These are phyloP conservation scores for Heliconius congener DNA, from an alignment of 1,140 invertebrate genomes.

Conservation along the genomic window DNA sequence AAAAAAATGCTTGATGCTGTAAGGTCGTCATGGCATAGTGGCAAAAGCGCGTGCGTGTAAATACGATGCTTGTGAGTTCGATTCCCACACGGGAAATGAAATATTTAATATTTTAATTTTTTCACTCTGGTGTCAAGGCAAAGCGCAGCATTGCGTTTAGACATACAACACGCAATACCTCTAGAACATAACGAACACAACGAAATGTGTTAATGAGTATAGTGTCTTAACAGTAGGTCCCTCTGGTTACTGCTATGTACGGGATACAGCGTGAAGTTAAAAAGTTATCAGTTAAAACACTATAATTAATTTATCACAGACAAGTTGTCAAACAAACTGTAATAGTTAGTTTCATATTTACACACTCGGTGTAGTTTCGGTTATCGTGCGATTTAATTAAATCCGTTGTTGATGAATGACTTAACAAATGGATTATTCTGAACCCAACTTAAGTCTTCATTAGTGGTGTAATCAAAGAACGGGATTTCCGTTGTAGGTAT, in stretches of 20 bases:
- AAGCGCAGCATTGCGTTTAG: neutral
- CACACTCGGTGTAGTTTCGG: neutral
- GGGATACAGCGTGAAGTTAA: neutral
- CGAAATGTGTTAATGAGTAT: too few species aligned
- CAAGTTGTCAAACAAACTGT: neutral
- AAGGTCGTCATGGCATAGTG: too few species aligned
- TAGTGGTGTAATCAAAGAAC: conserved; percentile 12
- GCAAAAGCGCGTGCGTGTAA: too few species aligned
- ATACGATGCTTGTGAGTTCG: too few species aligned
- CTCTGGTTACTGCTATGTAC: neutral
- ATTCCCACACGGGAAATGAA: too few species aligned
- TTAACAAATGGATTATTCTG: conserved; percentile 7
- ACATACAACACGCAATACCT: neutral
- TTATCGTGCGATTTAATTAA: conserved; percentile 9
- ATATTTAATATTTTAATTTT: too few species aligned
- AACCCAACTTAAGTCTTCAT: conserved; percentile 4
- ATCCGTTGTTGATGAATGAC: neutral
- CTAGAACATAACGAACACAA: neutral
- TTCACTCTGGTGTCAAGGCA: neutral
- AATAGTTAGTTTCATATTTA: neutral
- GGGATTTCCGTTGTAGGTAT: neutral
- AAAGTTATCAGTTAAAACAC: too few species aligned
- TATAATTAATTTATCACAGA: neutral
- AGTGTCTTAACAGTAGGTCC: neutral
- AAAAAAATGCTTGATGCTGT: too few species aligned